phyloP scores from a whole-genome alignment of 53 echinoderm and acorn worm genomes.

The Holothuria scabra region DNA sequence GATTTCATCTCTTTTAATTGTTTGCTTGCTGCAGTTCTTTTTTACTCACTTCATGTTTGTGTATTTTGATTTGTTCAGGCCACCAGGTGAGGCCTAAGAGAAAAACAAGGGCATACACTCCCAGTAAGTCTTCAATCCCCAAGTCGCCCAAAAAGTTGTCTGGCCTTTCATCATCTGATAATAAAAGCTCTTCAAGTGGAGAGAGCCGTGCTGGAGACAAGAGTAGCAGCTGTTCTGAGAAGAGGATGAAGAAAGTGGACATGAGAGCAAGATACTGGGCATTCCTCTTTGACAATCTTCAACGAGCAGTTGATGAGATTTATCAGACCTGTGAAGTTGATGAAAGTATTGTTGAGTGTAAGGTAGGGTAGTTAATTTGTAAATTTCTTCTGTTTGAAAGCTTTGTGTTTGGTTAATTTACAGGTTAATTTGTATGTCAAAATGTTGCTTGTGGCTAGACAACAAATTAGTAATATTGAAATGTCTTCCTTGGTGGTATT shows the following conservation, averaged over 20 bases:
- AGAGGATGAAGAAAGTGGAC: constrained; percentile 81
- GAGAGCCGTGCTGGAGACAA: constrained; percentile 46
- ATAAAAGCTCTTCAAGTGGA: constrained; percentile 36
- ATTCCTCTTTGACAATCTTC: constrained; percentile 96
- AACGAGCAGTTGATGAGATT: constrained; percentile 96
- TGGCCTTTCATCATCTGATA: constrained; percentile 13
- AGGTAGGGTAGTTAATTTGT: constrained; percentile 65
- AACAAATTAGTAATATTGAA: no score
- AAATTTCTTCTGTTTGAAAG: no score
- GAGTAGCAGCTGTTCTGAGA: constrained; percentile 30
- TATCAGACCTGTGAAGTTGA: constrained; percentile 98
- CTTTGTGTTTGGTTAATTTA: no score
- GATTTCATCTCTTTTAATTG: no score
- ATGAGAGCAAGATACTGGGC: constrained; percentile 98
- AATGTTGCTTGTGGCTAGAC: no score
- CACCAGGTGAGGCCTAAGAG: constrained; percentile 44
- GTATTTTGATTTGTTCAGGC: background rate
- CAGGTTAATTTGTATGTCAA: no score
- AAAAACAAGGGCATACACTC: constrained; percentile 42
- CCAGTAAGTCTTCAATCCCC: constrained; percentile 11
- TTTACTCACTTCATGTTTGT: no score
- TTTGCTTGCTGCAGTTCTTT: no score
- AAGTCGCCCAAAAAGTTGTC: constrained; percentile 34
- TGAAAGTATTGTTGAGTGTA: constrained; percentile 98
- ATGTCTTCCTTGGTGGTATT: no score